Percentiles rank a stretch among this genome's conserved stretches.
phyloP scores from a whole-genome alignment of 2,797 vertebrate genomes.

The Nothura maculosa region DNA sequence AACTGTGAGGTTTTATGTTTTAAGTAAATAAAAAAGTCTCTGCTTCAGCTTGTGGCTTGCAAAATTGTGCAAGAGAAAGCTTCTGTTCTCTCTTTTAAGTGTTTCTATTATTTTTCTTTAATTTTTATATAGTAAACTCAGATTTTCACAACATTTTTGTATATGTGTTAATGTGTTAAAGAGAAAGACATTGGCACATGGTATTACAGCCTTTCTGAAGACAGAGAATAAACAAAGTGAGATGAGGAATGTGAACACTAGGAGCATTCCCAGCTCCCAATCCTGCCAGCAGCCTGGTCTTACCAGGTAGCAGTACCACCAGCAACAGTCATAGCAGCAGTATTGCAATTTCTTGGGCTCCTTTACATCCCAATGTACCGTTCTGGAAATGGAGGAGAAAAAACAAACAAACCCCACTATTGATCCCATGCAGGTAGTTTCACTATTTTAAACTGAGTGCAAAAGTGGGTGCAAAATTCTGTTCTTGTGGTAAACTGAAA shows the following conservation, averaged over 20 bases:
- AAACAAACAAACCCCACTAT: not conserved
- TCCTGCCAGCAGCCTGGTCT: not conserved
- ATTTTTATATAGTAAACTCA: not conserved
- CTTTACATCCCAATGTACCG: not conserved
- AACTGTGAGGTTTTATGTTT: not conserved
- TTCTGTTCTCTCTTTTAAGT: not conserved
- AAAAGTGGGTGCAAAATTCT: not conserved
- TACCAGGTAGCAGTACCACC: not conserved
- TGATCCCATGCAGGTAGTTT: not conserved
- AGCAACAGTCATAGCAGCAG: not conserved
- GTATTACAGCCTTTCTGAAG: not conserved
- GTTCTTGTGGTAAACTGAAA: not conserved
- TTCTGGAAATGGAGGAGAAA: not conserved
- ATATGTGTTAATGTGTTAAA: not conserved
- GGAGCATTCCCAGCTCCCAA: not conserved
- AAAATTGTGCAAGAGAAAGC: slow-evolving; percentile 15
- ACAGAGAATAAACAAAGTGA: not conserved
- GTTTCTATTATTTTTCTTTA: not conserved
- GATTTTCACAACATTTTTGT: slow-evolving; percentile 18
- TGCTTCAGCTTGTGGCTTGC: not conserved
- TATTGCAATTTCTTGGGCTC: not conserved
- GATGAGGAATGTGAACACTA: not conserved
- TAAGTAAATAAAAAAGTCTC: not conserved
- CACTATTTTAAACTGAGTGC: not conserved
- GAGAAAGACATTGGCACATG: not conserved